These are phyloP conservation scores for Copsychus sechellarum DNA, from an alignment of 2,113 vertebrate genomes.

Conservation along the genomic window DNA sequence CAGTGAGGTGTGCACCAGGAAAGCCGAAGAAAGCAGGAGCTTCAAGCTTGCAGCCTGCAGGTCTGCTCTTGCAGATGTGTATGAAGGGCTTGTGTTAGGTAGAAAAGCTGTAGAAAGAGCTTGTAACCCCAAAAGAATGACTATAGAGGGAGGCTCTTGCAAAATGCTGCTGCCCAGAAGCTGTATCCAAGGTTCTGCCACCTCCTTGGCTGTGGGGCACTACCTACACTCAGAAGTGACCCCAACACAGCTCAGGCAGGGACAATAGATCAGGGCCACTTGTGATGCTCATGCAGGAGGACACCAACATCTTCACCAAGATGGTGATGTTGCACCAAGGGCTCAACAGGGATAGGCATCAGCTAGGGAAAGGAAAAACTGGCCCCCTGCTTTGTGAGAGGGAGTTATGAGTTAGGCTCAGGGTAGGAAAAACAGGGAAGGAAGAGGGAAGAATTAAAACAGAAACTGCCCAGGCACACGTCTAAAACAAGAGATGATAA, in stretches of 20 bases:
- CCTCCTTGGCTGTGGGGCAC: background rate
- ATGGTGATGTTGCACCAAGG: accelerated
- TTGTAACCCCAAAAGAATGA: accelerated
- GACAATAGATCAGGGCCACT: background rate
- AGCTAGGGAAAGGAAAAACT: background rate
- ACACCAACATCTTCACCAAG: background rate
- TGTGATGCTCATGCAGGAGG: background rate
- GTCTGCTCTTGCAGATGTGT: background rate
- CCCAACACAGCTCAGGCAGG: background rate
- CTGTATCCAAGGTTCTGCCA: background rate
- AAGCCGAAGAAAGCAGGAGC: background rate
- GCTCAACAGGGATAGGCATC: background rate
- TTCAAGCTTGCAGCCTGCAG: background rate
- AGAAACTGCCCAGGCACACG: background rate
- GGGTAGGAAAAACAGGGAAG: background rate
- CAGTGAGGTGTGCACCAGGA: background rate
- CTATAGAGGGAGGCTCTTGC: background rate
- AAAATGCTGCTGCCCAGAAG: background rate
- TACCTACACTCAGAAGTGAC: background rate
- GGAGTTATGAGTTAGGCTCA: background rate
- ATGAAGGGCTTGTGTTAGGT: background rate
- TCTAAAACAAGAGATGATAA: background rate
- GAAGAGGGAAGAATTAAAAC: background rate
- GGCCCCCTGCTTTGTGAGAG: background rate
- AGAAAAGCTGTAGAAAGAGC: background rate